phyloP scores from a whole-genome alignment of 2,888 invertebrate species.

The Drosophila siamana region DNA sequence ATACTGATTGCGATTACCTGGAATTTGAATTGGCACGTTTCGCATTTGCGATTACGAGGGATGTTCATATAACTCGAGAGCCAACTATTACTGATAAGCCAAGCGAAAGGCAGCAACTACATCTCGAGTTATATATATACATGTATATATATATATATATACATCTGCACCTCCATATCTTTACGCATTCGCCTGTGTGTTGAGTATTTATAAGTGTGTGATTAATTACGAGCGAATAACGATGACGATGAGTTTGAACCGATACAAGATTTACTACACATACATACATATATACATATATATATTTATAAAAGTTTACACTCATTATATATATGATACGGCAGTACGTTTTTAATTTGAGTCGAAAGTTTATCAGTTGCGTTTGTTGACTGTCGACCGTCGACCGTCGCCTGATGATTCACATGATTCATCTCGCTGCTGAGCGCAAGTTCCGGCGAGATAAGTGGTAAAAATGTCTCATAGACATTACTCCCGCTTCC shows the following conservation, averaged over 20 bases:
- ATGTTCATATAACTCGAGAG: conserved; percentile 13
- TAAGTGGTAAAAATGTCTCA: conserved; percentile 32
- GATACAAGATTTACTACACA: neutral
- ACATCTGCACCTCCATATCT: neutral
- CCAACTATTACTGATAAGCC: conserved; percentile 22
- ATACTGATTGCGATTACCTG: conserved; percentile 20
- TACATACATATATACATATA: neutral
- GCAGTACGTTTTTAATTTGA: too few species aligned
- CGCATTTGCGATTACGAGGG: conserved; percentile 16
- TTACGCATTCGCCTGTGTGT: neutral
- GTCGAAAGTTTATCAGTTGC: conserved; percentile 32
- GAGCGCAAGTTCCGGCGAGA: conserved; percentile 46
- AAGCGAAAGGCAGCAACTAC: conserved; percentile 3
- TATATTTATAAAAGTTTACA: too few species aligned
- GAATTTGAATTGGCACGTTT: conserved; percentile 23
- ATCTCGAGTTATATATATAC: conserved; percentile 4
- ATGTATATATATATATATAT: neutral
- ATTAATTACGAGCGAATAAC: conserved; percentile 19
- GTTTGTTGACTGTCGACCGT: too few species aligned
- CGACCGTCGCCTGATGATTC: conserved; percentile 27
- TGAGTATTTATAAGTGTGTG: conserved; percentile 17
- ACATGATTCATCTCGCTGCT: conserved; percentile 18
- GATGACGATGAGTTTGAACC: conserved; percentile 11
- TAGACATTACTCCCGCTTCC: neutral
- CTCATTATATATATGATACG: neutral